Percentiles rank a stretch among this genome's conserved stretches.
Conservation (phyloP, 2,797 vertebrate genomes). For the Vespertilio murinus region DNA sequence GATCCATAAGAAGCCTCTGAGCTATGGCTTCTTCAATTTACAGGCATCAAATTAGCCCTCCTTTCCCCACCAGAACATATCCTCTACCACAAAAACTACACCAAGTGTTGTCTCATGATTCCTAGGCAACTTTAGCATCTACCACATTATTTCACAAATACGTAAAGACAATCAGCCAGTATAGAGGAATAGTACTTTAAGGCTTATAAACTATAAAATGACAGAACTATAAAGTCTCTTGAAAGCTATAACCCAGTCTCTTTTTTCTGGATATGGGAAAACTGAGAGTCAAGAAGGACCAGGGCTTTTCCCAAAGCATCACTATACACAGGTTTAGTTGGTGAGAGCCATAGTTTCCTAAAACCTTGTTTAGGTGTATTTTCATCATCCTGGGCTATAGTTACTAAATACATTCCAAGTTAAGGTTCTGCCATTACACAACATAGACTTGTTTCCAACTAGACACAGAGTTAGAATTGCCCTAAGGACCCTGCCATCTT, state of each 20-base stretch:
- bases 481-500: neutral
- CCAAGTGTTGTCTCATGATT: neutral
- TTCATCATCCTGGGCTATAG: neutral
- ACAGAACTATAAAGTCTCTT: neutral
- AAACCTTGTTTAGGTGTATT: neutral
- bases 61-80: neutral
- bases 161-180: neutral
- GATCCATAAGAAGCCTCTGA: neutral
- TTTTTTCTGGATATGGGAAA: neutral
- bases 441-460: constrained; percentile 5
- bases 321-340: neutral
- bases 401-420: neutral
- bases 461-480: neutral
- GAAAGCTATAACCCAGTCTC: neutral
- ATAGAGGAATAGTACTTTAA: neutral
- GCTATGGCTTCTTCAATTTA: neutral
- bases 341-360: neutral
- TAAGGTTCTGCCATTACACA: neutral
- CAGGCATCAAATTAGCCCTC: neutral
- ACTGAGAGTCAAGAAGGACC: neutral
- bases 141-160: neutral
- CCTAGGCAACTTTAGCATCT: neutral
- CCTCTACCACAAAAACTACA: neutral
- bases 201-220: neutral
- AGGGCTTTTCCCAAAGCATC: neutral